Evolutionary conservation across 2,888 invertebrate species (phyloP).

Genomic region (Callyntrura sp.): DNA sequence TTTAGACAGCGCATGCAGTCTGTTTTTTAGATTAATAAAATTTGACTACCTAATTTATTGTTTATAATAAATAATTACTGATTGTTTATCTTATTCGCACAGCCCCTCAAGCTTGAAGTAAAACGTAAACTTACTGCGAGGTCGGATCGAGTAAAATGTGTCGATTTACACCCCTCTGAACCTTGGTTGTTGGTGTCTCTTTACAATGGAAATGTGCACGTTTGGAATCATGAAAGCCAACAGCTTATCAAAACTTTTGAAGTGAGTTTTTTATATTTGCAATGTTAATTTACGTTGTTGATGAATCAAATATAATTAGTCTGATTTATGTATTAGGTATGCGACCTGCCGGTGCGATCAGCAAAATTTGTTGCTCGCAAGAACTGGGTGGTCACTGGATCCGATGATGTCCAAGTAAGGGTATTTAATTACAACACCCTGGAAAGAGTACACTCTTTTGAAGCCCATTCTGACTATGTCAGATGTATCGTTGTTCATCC

Average conservation of each 20-base stretch:
- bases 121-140: conserved; percentile 98
- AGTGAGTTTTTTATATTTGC: conserved; percentile 86
- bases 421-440: conserved; percentile 99
- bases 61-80: neutral
- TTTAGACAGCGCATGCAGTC: neutral
- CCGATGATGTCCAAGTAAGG: conserved; percentile 97
- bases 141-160: conserved; percentile 99
- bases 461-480: conserved; percentile 99
- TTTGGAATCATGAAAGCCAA: conserved; percentile 99
- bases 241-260: conserved; percentile 95
- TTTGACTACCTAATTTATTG: neutral
- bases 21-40: neutral
- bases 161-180: conserved; percentile 98
- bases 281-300: too few relatives aligned
- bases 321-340: conserved; percentile 87
- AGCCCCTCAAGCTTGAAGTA: conserved; percentile 99
- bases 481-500: conserved; percentile 98
- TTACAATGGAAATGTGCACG: conserved; percentile 99
- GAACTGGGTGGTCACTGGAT: conserved; percentile 99
- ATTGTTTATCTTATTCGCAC: conserved; percentile 85
- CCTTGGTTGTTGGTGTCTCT: conserved; percentile 99
- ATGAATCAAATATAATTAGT: too few relatives aligned
- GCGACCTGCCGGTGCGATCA: conserved; percentile 98
- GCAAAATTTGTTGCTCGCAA: conserved; percentile 98
- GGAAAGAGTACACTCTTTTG: conserved; percentile 97